Evolutionary conservation across 2,797 vertebrate species (phyloP).

Genomic region (Malurus splendens): DNA sequence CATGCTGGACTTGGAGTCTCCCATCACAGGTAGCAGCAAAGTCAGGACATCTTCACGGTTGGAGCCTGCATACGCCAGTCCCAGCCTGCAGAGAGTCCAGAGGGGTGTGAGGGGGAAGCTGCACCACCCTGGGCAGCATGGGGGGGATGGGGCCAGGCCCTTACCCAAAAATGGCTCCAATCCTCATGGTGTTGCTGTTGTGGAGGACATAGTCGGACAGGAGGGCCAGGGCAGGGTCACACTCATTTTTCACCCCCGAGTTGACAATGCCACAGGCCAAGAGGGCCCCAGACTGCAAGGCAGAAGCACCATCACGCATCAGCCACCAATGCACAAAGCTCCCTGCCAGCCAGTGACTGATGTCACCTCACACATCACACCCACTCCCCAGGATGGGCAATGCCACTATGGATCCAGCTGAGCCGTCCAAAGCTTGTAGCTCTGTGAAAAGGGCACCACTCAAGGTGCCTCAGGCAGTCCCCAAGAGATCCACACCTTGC

Average conservation of each 20-base stretch:
- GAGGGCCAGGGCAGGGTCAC: slow-evolving; percentile 93
- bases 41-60: slow-evolving; percentile 96
- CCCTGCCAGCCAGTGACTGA: neutral
- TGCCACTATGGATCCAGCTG: neutral
- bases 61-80: slow-evolving; percentile 95
- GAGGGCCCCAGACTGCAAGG: slow-evolving; percentile 89
- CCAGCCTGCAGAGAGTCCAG: slow-evolving; percentile 73
- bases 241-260: slow-evolving; percentile 96
- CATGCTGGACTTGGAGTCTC: slow-evolving; percentile 97
- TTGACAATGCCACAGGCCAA: slow-evolving; percentile 97
- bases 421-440: neutral
- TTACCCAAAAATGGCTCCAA: slow-evolving; percentile 98
- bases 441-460: neutral
- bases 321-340: neutral
- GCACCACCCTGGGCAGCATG: accelerated
- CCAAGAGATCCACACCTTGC: neutral
- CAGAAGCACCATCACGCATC: neutral
- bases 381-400: neutral
- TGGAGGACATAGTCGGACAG: slow-evolving; percentile 96
- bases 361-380: neutral
- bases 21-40: slow-evolving; percentile 94
- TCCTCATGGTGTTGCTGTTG: slow-evolving; percentile 97
- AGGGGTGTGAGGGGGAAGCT: neutral
- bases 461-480: neutral
- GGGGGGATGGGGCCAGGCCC: neutral